Conservation (phyloP, 2,797 vertebrate species). For the Gymnopithys bicolor region DNA sequence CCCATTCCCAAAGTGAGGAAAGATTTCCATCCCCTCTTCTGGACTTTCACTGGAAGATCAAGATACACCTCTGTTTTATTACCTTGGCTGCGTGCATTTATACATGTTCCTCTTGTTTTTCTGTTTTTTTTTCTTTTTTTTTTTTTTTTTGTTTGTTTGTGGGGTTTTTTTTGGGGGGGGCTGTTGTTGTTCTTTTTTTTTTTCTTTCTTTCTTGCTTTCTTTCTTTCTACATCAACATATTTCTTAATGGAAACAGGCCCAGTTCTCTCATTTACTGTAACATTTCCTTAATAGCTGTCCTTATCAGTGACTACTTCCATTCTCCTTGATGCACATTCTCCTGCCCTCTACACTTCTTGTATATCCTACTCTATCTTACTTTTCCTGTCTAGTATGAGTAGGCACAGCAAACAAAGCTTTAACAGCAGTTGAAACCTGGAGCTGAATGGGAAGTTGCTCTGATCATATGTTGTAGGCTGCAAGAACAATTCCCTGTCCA, state of each 20-base stretch:
- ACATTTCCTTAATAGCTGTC: neutral
- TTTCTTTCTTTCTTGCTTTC: neutral
- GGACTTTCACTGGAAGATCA: neutral
- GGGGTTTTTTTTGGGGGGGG: no score
- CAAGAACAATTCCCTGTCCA: neutral
- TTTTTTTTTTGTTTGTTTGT: neutral
- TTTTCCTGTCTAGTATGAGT: neutral
- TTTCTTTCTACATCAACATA: neutral
- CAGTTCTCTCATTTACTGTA: neutral
- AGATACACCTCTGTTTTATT: neutral
- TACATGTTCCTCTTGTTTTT: neutral
- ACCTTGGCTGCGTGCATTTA: neutral
- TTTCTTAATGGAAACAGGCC: neutral
- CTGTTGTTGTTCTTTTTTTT: neutral
- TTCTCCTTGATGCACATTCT: neutral
- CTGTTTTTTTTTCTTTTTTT: accelerated
- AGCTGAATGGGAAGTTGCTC: neutral
- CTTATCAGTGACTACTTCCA: neutral
- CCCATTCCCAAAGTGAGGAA: neutral
- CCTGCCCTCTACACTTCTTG: neutral
- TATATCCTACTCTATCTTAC: neutral
- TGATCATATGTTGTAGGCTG: neutral
- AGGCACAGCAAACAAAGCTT: neutral
- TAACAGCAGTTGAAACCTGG: neutral
- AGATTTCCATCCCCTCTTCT: neutral